phyloP scores from a whole-genome alignment of 2,888 invertebrate genomes.

The Platerodrilus igneus region DNA sequence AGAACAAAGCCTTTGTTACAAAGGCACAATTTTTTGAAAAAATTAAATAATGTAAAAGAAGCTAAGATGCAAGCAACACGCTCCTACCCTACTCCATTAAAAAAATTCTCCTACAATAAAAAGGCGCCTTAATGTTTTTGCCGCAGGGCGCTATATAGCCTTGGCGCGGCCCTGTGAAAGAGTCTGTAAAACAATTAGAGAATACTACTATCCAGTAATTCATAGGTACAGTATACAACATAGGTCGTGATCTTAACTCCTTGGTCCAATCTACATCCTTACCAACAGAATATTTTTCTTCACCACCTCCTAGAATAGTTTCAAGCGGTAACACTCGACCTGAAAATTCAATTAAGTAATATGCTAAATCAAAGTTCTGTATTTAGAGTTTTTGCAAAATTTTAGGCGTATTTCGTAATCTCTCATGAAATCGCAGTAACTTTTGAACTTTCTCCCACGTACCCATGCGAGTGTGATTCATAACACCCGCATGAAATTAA shows the following conservation, averaged over 20 bases:
- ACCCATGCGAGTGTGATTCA: constrained; percentile 67
- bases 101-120: no score
- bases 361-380: constrained; percentile 72
- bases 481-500: no score
- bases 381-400: constrained; percentile 56
- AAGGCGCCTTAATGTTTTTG: no score
- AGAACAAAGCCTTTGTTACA: no score
- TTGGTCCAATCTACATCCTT: constrained; percentile 73
- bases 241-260: constrained; percentile 54
- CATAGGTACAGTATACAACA: constrained; percentile 46
- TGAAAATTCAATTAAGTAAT: constrained; percentile 57
- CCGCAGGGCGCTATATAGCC: no score
- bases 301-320: constrained; percentile 51
- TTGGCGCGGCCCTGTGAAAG: no score
- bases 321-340: constrained; percentile 65
- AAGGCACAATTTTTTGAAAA: no score
- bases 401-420: constrained; percentile 52
- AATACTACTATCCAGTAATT: constrained; percentile 52
- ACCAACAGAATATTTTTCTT: constrained; percentile 45
- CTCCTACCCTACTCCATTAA: no score
- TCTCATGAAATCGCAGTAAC: constrained; percentile 60
- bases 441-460: constrained; percentile 64
- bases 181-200: no score
- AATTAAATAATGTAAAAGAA: no score
- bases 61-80: no score